Evolutionary conservation across 2,888 invertebrate species (phyloP), one percentile per base, ranked within the genome.

Genomic region (Camptogramma bilineatum): DNA sequence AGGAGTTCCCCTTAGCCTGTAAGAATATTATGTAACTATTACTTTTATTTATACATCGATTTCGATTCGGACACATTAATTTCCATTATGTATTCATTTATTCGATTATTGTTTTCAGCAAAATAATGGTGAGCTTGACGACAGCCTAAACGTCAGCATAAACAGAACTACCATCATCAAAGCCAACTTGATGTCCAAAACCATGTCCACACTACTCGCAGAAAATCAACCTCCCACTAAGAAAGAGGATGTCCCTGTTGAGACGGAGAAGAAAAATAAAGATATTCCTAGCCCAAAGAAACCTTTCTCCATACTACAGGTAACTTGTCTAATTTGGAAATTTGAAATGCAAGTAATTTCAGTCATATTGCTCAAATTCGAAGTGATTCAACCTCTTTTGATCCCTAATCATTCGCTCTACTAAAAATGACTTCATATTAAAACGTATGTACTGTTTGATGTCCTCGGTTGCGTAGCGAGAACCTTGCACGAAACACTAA

Each of bases 221-320:
- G 79, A 73, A 3, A 83, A 84, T 42, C 73, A 76, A 7, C 70
- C n/a, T n/a, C n/a, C 75, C 3, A 69, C 71, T 17, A 79, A 77
- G 21, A 65, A 63, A 24, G 64, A 55, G 8, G 73, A 79, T 3
- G 69, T 19, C 4, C 34, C 60, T 1, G 66, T 72, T 1, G 66
- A 53, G 9, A n/a, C 48, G 24, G 90, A 88, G 66, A 90, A 87
- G 65, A 91, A 85, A 67, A 64, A 77, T 10, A 89, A 83, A 34
- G 56, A 56, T 69, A 73, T 91, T 63, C 87, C 91, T 10, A 84
- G 90, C 76, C 84, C 92, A 0, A 92, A 91, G 76, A 90, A 91
- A 72, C 80, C 90, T 0, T 94, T 93, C 63, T 73, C 82, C 2
- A 76, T 94, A 16, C 80, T 90, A 62, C 85, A 91, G 87, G 94